phyloP scores from a whole-genome alignment of 2,797 vertebrate genomes.

The Sciurus carolinensis region DNA sequence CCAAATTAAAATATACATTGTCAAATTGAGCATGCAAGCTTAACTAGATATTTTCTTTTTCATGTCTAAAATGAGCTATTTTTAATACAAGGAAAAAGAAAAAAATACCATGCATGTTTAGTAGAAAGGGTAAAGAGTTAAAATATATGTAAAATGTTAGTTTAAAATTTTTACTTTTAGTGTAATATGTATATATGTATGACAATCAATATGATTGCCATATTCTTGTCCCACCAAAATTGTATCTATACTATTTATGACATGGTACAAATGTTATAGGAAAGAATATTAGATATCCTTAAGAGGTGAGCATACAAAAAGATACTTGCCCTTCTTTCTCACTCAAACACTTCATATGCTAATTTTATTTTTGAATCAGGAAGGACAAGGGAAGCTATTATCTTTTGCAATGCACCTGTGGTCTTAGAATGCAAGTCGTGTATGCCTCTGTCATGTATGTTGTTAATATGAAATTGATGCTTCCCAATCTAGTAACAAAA shows the following conservation, averaged over 20 bases:
- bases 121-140: not conserved
- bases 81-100: not conserved
- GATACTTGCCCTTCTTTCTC: not conserved
- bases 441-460: not conserved
- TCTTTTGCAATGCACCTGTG: not conserved
- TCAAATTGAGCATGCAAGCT: not conserved
- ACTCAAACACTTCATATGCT: not conserved
- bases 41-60: not conserved
- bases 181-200: not conserved
- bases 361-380: not conserved
- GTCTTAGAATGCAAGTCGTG: not conserved
- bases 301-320: not conserved
- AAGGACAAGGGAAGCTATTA: not conserved
- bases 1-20: not conserved
- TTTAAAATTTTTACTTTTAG: not conserved
- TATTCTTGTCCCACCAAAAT: not conserved
- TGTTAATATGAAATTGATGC: not conserved
- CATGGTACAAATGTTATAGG: not conserved
- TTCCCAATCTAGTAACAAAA: constrained; percentile 46
- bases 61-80: not conserved
- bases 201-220: not conserved
- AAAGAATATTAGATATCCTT: not conserved
- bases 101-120: not conserved
- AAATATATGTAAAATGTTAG: not conserved
- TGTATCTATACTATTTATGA: not conserved